phyloP scores from a whole-genome alignment of 2,888 invertebrate species.

The Falcaria lacertinaria region DNA sequence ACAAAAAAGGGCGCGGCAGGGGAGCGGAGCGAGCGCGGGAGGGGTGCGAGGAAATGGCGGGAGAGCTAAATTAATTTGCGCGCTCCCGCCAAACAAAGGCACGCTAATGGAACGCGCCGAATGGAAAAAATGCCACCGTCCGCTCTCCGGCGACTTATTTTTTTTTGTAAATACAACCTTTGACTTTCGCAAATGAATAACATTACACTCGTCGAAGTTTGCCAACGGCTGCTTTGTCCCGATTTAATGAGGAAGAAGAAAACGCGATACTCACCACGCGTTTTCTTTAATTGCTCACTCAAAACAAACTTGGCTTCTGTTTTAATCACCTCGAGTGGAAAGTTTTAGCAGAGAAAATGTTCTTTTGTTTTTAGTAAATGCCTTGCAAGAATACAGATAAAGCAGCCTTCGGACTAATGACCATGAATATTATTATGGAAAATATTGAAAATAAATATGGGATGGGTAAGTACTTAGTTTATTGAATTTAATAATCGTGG shows the following conservation, averaged over 20 bases:
- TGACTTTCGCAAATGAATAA: slow-evolving; percentile 78
- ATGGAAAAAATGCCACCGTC: slow-evolving; percentile 81
- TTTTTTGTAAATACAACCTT: slow-evolving; percentile 77
- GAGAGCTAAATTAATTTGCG: slow-evolving; percentile 80
- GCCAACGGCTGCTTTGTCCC: slow-evolving; percentile 62
- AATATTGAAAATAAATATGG: too few species aligned
- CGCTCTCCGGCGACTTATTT: slow-evolving; percentile 75
- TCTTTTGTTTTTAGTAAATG: slow-evolving; percentile 21
- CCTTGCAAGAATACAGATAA: neutral
- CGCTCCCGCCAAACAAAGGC: slow-evolving; percentile 80
- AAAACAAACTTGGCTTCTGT: slow-evolving; percentile 55
- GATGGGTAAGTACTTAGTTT: too few species aligned
- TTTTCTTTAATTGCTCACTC: slow-evolving; percentile 56
- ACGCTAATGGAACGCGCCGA: slow-evolving; percentile 80
- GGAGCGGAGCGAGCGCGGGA: slow-evolving; percentile 46
- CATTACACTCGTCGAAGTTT: slow-evolving; percentile 73
- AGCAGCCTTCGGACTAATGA: neutral
- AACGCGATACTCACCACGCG: slow-evolving; percentile 53
- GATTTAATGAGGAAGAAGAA: slow-evolving; percentile 68
- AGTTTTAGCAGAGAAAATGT: slow-evolving; percentile 36
- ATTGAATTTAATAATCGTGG: too few species aligned
- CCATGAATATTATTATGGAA: neutral
- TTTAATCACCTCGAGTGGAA: slow-evolving; percentile 55
- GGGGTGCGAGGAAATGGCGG: slow-evolving; percentile 73
- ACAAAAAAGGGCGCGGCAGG: slow-evolving; percentile 75